These are phyloP conservation scores for Busseola fusca DNA, from an alignment of 2,888 invertebrate genomes.

Conservation along the genomic window DNA sequence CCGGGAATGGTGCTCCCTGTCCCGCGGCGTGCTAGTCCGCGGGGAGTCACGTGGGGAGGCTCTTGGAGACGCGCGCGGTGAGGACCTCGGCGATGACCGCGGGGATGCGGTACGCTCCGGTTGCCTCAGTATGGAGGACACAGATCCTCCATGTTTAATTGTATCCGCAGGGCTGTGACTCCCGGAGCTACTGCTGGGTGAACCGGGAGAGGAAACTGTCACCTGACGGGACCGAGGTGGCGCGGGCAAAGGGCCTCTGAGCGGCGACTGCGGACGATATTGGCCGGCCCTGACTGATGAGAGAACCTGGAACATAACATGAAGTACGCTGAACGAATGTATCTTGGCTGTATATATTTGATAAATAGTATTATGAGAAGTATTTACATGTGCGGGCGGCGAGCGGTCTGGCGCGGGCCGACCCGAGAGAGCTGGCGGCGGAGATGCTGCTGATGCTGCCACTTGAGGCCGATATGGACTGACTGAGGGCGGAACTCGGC, in stretches of 20 bases:
- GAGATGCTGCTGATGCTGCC: constrained; percentile 89
- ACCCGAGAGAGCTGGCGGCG: constrained; percentile 89
- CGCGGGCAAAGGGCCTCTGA: constrained; percentile 89
- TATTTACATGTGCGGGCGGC: constrained; percentile 91
- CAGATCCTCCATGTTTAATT: constrained; percentile 90
- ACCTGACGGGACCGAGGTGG: constrained; percentile 86
- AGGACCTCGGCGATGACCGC: constrained; percentile 80
- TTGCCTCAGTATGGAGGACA: constrained; percentile 84
- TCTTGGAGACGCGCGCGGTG: constrained; percentile 80
- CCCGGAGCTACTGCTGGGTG: constrained; percentile 95
- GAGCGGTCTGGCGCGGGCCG: constrained; percentile 90
- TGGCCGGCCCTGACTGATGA: constrained; percentile 92
- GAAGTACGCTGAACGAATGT: not conserved
- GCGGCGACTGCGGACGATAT: constrained; percentile 92
- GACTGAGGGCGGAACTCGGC: constrained; percentile 95
- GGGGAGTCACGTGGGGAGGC: constrained; percentile 81
- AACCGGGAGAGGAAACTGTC: constrained; percentile 92
- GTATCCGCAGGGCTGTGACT: constrained; percentile 94
- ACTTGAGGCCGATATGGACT: constrained; percentile 91
- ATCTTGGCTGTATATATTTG: not conserved
- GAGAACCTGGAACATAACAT: constrained; percentile 87
- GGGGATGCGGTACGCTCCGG: constrained; percentile 80
- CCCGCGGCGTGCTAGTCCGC: constrained; percentile 76
- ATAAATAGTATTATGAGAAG: constrained; percentile 1
- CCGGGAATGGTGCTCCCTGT: constrained; percentile 75